Conservation (phyloP, 2,888 invertebrate genomes). For the Synergus gifuensis region DNA sequence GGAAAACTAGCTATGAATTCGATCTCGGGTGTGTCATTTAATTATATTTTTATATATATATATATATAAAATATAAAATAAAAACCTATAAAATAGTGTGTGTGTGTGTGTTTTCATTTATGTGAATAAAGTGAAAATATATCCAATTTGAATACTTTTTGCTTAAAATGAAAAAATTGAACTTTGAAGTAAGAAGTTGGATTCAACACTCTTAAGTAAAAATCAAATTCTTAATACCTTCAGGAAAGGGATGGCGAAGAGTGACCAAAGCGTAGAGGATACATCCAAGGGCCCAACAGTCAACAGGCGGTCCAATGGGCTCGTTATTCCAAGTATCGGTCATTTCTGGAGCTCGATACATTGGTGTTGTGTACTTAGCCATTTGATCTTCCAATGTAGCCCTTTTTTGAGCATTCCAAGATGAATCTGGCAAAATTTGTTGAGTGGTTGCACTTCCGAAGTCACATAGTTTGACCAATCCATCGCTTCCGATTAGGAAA, state of each 20-base stretch:
- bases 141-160: constrained; percentile 6
- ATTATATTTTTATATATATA: too few relatives aligned
- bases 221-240: constrained; percentile 80
- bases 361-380: constrained; percentile 90
- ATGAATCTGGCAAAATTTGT: constrained; percentile 88
- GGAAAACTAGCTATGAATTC: not conserved
- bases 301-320: constrained; percentile 93
- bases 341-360: constrained; percentile 99
- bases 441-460: constrained; percentile 97
- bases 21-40: too few relatives aligned
- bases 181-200: too few relatives aligned
- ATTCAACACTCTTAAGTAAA: not conserved
- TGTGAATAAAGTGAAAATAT: not conserved
- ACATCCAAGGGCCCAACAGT: constrained; percentile 99
- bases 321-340: constrained; percentile 98
- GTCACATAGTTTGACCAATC: constrained; percentile 95
- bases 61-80: too few relatives aligned
- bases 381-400: constrained; percentile 95
- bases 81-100: too few relatives aligned
- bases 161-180: not conserved
- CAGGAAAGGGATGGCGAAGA: constrained; percentile 97
- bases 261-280: constrained; percentile 95
- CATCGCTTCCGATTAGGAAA: constrained; percentile 91
- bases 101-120: too few relatives aligned
- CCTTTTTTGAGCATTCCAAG: constrained; percentile 95